Evolutionary conservation across 2,888 invertebrate species (phyloP).

Genomic region (Acheta domesticus): DNA sequence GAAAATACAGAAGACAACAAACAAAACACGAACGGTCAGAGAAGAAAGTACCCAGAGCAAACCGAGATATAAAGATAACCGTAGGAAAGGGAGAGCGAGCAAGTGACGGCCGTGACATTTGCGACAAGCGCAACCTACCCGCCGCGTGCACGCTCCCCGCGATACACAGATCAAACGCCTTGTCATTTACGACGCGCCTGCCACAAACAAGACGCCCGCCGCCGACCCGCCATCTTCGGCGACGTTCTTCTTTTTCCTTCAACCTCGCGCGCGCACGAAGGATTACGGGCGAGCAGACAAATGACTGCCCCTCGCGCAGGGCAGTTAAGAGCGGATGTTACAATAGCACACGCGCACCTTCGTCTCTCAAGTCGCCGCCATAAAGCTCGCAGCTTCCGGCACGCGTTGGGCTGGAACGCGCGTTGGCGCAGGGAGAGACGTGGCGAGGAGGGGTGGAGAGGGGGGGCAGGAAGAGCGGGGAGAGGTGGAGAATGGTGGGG

Average conservation of each 20-base stretch:
- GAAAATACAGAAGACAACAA: too few species aligned
- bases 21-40: too few species aligned
- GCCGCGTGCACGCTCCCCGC: background rate
- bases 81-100: background rate
- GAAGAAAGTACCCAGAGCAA: too few species aligned
- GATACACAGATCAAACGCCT: background rate
- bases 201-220: conserved; percentile 2
- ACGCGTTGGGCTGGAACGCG: background rate
- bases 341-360: background rate
- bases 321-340: background rate
- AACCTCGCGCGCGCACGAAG: background rate
- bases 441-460: too few species aligned
- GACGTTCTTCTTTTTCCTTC: background rate
- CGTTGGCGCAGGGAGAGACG: background rate
- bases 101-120: background rate
- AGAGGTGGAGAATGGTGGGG: too few species aligned
- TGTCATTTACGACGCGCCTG: conserved; percentile 2
- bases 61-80: background rate
- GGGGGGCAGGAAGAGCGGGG: too few species aligned
- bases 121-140: too few species aligned
- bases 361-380: background rate
- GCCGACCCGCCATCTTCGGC: conserved; percentile 2
- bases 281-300: background rate
- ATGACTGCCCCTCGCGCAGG: background rate
- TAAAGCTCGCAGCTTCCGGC: background rate